Percentiles rank a stretch among this genome's conserved stretches.
Evolutionary conservation across 2,113 vertebrate genomes (phyloP).

Genomic region (Camelus dromedarius): DNA sequence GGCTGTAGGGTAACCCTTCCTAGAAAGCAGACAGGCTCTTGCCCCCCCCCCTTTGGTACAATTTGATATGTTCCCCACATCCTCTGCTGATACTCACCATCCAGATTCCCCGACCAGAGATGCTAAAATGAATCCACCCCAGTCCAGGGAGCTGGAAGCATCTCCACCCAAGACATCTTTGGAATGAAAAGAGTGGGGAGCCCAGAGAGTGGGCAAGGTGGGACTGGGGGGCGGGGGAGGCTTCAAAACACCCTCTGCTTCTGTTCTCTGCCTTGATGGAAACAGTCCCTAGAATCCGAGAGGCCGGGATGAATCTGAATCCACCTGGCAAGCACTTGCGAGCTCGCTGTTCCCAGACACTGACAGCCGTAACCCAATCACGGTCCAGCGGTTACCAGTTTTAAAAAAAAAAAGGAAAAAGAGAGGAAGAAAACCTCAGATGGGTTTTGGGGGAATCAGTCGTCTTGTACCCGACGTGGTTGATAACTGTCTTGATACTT

Average conservation of each 20-base stretch:
- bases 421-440: neutral
- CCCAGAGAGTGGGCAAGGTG: neutral
- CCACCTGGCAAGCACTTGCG: neutral
- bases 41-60: conserved; percentile 76
- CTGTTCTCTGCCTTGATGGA: neutral
- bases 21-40: conserved; percentile 53
- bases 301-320: neutral
- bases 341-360: neutral
- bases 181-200: neutral
- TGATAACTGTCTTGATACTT: conserved; percentile 23
- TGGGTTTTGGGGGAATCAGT: neutral
- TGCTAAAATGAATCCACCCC: neutral
- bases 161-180: neutral
- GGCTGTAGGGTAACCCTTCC: conserved; percentile 62
- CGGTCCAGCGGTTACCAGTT: neutral
- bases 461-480: neutral
- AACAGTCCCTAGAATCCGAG: neutral
- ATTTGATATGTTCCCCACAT: conserved; percentile 70
- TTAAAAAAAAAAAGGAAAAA: neutral
- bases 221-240: neutral
- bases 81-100: conserved; percentile 62
- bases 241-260: neutral
- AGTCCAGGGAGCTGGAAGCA: neutral
- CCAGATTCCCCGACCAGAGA: conserved; percentile 21
- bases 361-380: neutral